These are phyloP conservation scores for Electrophaes corylata DNA, from an alignment of 2,888 invertebrate species.

Conservation along the genomic window DNA sequence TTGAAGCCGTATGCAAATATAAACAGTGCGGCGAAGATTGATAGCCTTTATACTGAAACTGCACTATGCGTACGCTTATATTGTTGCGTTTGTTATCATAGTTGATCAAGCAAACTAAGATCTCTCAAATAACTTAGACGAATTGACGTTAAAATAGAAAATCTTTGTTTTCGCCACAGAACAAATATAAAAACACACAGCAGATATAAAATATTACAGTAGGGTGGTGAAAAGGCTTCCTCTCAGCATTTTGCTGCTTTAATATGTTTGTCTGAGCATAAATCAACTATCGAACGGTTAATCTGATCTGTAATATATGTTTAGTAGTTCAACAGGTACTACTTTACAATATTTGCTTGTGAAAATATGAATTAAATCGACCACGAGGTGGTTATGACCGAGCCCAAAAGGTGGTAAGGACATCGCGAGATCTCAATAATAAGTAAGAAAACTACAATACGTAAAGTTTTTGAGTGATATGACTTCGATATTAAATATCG, in stretches of 20 bases:
- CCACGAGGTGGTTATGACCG: no score
- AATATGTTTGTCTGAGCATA: not conserved
- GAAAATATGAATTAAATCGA: not conserved
- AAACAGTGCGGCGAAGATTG: slow-evolving; percentile 12
- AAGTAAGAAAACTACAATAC: no score
- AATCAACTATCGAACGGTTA: not conserved
- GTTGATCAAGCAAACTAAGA: not conserved
- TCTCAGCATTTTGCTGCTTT: no score
- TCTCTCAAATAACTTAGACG: not conserved
- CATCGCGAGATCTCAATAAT: no score
- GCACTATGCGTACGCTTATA: not conserved
- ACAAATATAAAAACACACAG: no score
- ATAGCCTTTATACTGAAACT: slow-evolving; percentile 10
- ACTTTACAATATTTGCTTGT: not conserved
- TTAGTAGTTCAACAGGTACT: not conserved
- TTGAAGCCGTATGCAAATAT: slow-evolving; percentile 15
- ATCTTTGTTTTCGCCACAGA: no score
- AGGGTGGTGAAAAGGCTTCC: no score
- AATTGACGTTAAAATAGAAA: no score
- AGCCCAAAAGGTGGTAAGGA: no score
- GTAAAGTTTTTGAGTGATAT: no score
- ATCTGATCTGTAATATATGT: not conserved
- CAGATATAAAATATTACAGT: no score
- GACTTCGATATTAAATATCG: not conserved
- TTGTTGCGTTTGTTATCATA: slow-evolving; percentile 2